phyloP scores from a whole-genome alignment of 2,113 vertebrate genomes.

The Madoqua kirkii region DNA sequence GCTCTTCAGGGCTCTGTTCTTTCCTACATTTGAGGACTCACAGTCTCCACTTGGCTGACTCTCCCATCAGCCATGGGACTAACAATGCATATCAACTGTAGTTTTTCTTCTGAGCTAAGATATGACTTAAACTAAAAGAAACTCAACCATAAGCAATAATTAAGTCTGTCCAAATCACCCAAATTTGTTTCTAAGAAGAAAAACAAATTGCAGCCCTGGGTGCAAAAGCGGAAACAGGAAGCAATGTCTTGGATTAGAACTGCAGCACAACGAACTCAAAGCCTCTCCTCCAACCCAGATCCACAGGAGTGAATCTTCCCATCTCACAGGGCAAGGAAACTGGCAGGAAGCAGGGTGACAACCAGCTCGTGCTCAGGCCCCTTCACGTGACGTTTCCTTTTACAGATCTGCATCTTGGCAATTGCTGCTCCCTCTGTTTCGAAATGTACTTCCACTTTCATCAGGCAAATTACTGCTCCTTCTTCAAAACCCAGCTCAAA shows the following conservation, averaged over 20 bases:
- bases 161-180: constrained; percentile 17
- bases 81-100: neutral
- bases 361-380: neutral
- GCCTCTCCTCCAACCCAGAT: neutral
- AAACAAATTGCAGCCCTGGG: neutral
- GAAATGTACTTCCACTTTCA: constrained; percentile 32
- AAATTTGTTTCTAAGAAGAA: constrained; percentile 40
- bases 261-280: neutral
- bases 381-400: neutral
- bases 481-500: constrained; percentile 37
- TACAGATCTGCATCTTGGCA: constrained; percentile 16
- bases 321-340: neutral
- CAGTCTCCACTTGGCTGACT: neutral
- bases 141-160: constrained; percentile 12
- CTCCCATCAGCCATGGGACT: neutral
- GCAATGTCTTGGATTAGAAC: neutral
- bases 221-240: constrained; percentile 12
- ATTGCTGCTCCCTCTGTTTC: constrained; percentile 15
- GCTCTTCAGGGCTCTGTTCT: neutral
- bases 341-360: neutral
- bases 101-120: constrained; percentile 14
- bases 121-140: constrained; percentile 40
- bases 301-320: neutral
- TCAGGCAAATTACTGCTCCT: constrained; percentile 20
- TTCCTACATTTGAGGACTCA: neutral